These are phyloP conservation scores for Odocoileus virginianus DNA, from an alignment of 2,113 vertebrate species.

Conservation along the genomic window DNA sequence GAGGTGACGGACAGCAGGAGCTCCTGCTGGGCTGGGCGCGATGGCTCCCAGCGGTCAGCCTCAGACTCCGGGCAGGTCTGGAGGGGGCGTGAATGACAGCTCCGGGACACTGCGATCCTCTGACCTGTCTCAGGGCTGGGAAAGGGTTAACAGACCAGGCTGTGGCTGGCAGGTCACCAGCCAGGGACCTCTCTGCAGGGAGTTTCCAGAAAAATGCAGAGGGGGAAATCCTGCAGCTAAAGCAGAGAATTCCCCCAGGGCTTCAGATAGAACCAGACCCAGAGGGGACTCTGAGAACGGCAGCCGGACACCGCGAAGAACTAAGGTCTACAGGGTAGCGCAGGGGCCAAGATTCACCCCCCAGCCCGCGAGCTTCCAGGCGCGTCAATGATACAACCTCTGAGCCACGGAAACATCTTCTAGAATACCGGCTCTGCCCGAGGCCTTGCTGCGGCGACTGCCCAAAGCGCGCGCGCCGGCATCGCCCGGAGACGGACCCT, in stretches of 20 bases:
- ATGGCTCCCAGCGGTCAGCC: not conserved
- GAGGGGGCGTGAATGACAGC: rapidly evolving
- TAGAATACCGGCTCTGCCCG: rapidly evolving
- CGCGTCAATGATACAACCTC: rapidly evolving
- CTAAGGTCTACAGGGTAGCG: rapidly evolving
- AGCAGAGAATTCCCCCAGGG: not conserved
- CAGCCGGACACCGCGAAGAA: rapidly evolving
- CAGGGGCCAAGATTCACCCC: not conserved
- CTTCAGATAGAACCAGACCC: rapidly evolving
- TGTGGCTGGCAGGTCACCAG: not conserved
- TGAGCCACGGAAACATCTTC: not conserved
- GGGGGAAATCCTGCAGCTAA: too few species aligned
- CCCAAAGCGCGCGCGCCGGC: rapidly evolving
- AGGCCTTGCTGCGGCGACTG: not conserved
- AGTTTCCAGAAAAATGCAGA: not conserved
- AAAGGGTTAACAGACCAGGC: too few species aligned
- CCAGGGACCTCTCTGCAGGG: not conserved
- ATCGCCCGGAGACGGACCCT: not conserved
- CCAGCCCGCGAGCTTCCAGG: rapidly evolving
- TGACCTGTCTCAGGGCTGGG: not conserved
- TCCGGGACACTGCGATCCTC: not conserved
- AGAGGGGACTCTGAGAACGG: not conserved
- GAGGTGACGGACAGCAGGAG: rapidly evolving
- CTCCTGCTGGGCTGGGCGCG: rapidly evolving
- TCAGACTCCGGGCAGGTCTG: not conserved